These are phyloP conservation scores for Aphrocallistes beatrix DNA, from an alignment of 37 sponge, comb jelly and placozoan genomes.

Conservation along the genomic window DNA sequence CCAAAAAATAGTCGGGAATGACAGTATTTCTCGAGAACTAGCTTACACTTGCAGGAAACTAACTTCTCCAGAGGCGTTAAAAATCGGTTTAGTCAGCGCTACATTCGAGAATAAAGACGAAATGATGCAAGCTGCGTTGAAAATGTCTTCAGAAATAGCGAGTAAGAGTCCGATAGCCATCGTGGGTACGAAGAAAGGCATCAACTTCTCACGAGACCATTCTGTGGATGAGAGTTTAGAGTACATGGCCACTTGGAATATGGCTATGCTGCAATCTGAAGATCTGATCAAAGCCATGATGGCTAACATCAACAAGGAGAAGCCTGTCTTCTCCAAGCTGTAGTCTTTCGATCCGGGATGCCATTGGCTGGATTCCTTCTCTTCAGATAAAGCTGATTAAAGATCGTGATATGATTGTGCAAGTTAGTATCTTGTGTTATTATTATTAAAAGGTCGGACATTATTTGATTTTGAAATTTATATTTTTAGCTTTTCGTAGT, in stretches of 20 bases:
- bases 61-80: slow-evolving; percentile 45
- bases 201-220: slow-evolving; percentile 85
- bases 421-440: too few species aligned
- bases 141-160: slow-evolving; percentile 57
- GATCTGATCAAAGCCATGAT: slow-evolving; percentile 48
- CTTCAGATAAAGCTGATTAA: too few species aligned
- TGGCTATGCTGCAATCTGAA: slow-evolving; percentile 69
- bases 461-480: too few species aligned
- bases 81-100: slow-evolving; percentile 61
- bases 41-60: slow-evolving; percentile 65
- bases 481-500: too few species aligned
- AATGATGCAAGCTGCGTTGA: slow-evolving; percentile 43
- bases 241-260: slow-evolving; percentile 62
- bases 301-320: slow-evolving; percentile 50
- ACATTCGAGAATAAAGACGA: slow-evolving; percentile 26
- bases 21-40: slow-evolving; percentile 56
- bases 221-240: slow-evolving; percentile 64
- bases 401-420: too few species aligned
- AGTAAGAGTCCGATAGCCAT: slow-evolving; percentile 90
- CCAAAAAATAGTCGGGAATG: slow-evolving; percentile 75
- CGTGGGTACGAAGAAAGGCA: slow-evolving; percentile 66
- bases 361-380: too few species aligned
- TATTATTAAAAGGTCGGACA: too few species aligned
- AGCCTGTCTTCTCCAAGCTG: slow-evolving; percentile 63
- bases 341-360: slow-evolving; percentile 16